Base-by-base conservation (phyloP, 2,888 invertebrate species). In the Microctonus hyperodae region DNA sequence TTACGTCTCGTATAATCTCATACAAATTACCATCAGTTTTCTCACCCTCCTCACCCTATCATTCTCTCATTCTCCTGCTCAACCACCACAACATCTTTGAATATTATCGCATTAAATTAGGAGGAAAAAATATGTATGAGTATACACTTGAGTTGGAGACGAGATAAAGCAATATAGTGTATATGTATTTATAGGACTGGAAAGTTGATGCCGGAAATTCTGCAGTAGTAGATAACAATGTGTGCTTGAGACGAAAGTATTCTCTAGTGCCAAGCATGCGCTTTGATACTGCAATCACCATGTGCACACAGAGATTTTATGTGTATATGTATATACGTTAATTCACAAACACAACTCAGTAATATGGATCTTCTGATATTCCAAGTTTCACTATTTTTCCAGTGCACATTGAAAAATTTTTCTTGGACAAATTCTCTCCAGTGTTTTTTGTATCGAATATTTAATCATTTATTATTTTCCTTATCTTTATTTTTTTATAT, bases 201-300 rank as follows among this genome's bases (percentile, higher is more conserved):
- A 7, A 7, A 5, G 7, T 28, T 28, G 4, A 28, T 28, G 7
- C 7, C 4, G 28, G 28, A 28, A 7, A n/a, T n/a, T n/a, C n/a
- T n/a, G 28, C 4, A 5, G 28, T 28, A 7, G 7, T 3, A 44
- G 51, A 25, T 51, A 23, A 23, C 13, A 51, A 23, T 44, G 53
- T 57, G 63, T 53, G 64, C 69, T 44, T 44, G 16, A 44, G 16
- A 20, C 20, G 44, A 44, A 65, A 66, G 65, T 50, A 50, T 60
- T 58, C 51, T 58, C 69, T 65, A 64, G 73, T 73, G 76, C 77
- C 78, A 78, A 78, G 76, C 78, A 76, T 77, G 78, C 77, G 78
- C 77, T 65, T 70, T 73, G 56, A 58, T 16, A 33, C 25, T 13
- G 11, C 7, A 28, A 5, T 44, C 23, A 20, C 13, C 16, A 25